Base-by-base conservation (phyloP, 1,140 invertebrate genomes). In the Teleopsis dalmanni region DNA sequence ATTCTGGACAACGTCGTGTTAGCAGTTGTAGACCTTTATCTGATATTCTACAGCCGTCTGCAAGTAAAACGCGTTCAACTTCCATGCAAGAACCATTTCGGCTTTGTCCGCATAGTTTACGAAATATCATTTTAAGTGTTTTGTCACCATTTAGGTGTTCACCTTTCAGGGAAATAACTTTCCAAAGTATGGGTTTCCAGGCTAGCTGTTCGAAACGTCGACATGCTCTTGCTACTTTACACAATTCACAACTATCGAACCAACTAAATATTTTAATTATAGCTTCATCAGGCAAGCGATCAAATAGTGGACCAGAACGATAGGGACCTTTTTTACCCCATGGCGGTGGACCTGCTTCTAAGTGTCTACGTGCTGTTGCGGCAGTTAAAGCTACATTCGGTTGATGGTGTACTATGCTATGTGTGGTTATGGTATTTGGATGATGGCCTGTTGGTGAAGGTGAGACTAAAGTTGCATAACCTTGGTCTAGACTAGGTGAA, bases 141-240 rank as follows among this genome's bases (percentile, higher is more conserved):
- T 79, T 76, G 71, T 88, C 84, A 0, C 81, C 82, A 52, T 80
- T 79, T 2, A 85, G 67, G 29, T 73, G 71, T 52, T 81, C 81
- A n/a, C 82, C 82, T 29, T 78, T 74, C 25, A 88, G 68, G 4
- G 73, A 76, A 33, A 88, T 82, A 18, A 74, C 76, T 46, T 81
- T 77, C 88, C 88, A 92, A 2, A 92, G 72, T 2, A 76, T 71
- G 4, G 85, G 85, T 11, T 84, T 81, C 88, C 88, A 91, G 13
- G 84, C 86, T 18, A 93, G 77, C 35, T 82, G 75, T 65, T 89
- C 87, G 75, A 91, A 91, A 21, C 86, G 73, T 11, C 82, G 73
- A 58, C 88, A 93, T 0, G 93, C 90, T 10, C 87, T 77, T 0
- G 89, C 83, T 65, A 87, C 80, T 16, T 79, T 77, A 57, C 87